Evolutionary conservation across 2,797 vertebrate species (phyloP), one percentile per base, ranked within the genome.

Genomic region (Morelia viridis): DNA sequence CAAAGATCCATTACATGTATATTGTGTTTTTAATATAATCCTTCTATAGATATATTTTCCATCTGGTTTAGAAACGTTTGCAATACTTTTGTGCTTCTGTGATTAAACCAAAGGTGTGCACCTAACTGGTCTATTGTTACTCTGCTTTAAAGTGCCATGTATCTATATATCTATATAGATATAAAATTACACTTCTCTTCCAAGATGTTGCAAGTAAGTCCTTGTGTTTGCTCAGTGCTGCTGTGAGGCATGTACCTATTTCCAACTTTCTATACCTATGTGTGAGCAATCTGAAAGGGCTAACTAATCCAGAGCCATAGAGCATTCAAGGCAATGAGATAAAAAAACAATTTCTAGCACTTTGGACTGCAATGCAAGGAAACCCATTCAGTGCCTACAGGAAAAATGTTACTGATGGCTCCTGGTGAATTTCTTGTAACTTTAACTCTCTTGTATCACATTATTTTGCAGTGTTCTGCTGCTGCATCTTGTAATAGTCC

Each of bases 61-160:
- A 57, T 57, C 28, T 86, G 53, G 22, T n/a, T 76, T n/a, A 15
- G 41, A 80, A 89, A 92, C 53, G 71, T 65, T 86, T 61, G 86
- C 22, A 88, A 56, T 28, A n/a, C 68, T 87, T 76, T 76, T 31
- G 57, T 17, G 28, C 84, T 26, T 68, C 2, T 86, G 24, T 90
- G 46, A 87, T 68, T 87, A 26, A 89, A 61, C 57, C 41, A 90
- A 80, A 87, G 24, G 58, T 64, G 13, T 90, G 84, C 58, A 83
- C 35, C 84, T 90, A 90, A 92, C 80, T 92, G 26, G 28, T 83
- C 58, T 87, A 46, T 46, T 50, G 68, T 50, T 87, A 89, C 76
- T 46, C 31, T 91, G 58, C 90, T 95, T 92, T 94, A 89, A 94
- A 50, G 60, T 41, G 17, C 61, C 91, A 93, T 13, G 90, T 87